Base-by-base conservation (phyloP, 2,113 vertebrate genomes). In the Tragelaphus buxtoni region DNA sequence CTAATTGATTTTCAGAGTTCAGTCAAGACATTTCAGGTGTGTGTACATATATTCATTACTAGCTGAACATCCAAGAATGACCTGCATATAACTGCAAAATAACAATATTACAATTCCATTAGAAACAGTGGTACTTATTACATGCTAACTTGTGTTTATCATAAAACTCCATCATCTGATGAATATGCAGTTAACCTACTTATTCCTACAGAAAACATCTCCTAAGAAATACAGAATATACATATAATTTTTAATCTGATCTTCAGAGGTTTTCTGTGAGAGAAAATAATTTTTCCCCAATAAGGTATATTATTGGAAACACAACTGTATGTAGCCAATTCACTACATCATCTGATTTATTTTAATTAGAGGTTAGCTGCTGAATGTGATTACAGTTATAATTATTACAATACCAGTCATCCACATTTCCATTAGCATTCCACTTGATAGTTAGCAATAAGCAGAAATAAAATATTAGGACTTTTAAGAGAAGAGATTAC, bases 401-500 rank as follows among this genome's bases (percentile, higher is more conserved):
- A 98, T 98, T 98, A 98, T 98, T 98, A 98, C 98, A 98, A 96
- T 98, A 98, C 96, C 63, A 97, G 96, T 98, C 12, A 88, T 97
- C 98, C 95, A 97, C n/a, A 84, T 98, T 98, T 98, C 97, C 95
- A 98, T 98, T 98, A 98, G 60, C 93, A 98, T 98, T 98, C 97
- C 94, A 96, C 98, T 98, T 97, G 95, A 94, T 98, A 98, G 97
- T 98, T 98, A 98, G 97, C 97, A 98, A 97, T 98, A 98, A 80
- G n/a, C 86, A 98, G 98, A 98, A 98, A 98, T 98, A 98, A 98
- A 99, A 99, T 98, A 98, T 98, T 99, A 98, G 97, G 97, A 98
- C 98, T 98, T 98, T 97, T 97, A 98, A 98, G 98, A 97, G 82
- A 98, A 98, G 97, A 98, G 98, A 98, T 98, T 98, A 97, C 96